These are phyloP conservation scores for Myzus persicae DNA, from an alignment of 1,140 invertebrate genomes.

Conservation along the genomic window DNA sequence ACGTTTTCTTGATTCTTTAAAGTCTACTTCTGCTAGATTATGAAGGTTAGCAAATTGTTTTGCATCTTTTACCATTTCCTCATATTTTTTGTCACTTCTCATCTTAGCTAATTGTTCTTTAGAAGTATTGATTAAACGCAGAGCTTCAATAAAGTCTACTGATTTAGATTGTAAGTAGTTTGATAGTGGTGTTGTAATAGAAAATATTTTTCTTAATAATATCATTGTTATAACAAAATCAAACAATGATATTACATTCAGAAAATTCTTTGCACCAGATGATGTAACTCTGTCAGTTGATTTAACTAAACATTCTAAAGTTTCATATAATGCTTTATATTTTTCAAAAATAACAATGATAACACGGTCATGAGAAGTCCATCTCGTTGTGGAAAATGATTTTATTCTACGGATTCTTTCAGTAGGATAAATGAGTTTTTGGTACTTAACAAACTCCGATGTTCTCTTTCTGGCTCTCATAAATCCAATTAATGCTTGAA, in stretches of 20 bases:
- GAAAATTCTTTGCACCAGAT: not conserved
- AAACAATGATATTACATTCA: not conserved
- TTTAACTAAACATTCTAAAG: not conserved
- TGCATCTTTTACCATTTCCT: not conserved
- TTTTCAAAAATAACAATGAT: not conserved
- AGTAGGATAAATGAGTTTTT: not conserved
- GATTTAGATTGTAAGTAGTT: not conserved
- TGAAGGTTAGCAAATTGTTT: not conserved
- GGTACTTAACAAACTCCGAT: not conserved
- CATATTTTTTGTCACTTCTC: not conserved
- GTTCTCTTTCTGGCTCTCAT: conserved; percentile 2
- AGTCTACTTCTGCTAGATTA: not conserved
- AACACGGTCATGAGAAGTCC: not conserved
- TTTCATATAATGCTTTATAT: not conserved
- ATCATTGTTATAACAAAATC: conserved; percentile 15
- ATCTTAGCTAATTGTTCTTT: not conserved
- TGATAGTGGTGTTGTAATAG: not conserved
- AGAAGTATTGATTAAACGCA: not conserved
- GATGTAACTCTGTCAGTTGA: not conserved
- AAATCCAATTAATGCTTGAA: not conserved
- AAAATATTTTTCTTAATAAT: conserved; percentile 2
- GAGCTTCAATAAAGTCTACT: not conserved
- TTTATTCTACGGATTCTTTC: not conserved
- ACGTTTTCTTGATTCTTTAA: conserved; percentile 8
- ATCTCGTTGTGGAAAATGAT: not conserved